Evolutionary conservation across 2,113 vertebrate species (phyloP).

Genomic region (Hippocampus comes): DNA sequence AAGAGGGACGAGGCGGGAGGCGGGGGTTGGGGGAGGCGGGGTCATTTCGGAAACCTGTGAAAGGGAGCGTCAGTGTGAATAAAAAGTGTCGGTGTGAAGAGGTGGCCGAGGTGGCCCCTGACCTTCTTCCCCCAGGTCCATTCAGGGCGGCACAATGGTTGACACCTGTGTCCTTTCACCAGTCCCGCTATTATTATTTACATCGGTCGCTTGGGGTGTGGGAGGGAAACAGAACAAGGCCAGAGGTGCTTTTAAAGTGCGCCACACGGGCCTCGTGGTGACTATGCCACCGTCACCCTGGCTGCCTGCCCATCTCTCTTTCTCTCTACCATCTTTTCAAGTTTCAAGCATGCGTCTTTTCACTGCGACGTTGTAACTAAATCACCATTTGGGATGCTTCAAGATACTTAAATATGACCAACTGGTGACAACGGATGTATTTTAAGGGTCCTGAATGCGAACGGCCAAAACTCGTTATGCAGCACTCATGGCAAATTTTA

Average conservation of each 20-base stretch:
- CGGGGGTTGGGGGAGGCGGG: background rate
- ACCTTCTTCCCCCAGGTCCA: conserved; percentile 60
- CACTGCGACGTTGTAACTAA: no score
- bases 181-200: conserved; percentile 74
- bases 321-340: conserved; percentile 55
- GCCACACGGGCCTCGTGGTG: conserved; percentile 46
- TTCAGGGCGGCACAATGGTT: conserved; percentile 71
- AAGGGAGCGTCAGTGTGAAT: conserved; percentile 57
- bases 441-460: no score
- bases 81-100: conserved; percentile 62
- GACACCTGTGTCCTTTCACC: conserved; percentile 79
- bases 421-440: no score
- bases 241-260: conserved; percentile 67
- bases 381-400: no score
- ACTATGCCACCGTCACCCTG: conserved; percentile 17
- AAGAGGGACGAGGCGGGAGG: background rate
- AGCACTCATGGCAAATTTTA: no score
- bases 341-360: conserved; percentile 25
- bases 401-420: no score
- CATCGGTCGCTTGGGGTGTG: conserved; percentile 44
- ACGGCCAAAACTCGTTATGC: no score
- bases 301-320: conserved; percentile 24
- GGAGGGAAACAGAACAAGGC: conserved; percentile 39
- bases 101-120: conserved; percentile 60
- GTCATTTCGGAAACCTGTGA: conserved; percentile 39